These are phyloP conservation scores for Pseudolaguvia tuberculata DNA, from an alignment of 2,113 vertebrate species.

Conservation along the genomic window DNA sequence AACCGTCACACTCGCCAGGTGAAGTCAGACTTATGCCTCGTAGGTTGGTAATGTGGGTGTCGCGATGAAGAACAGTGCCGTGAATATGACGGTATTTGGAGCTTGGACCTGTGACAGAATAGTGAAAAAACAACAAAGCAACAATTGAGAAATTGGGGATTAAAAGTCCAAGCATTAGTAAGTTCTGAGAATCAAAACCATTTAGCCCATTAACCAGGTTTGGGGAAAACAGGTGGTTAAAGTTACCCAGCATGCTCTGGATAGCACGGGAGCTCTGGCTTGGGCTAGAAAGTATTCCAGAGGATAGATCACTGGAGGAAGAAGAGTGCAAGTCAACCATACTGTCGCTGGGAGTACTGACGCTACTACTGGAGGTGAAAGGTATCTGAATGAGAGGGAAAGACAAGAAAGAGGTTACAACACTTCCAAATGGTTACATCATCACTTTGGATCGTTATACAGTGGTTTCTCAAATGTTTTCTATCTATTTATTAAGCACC, in stretches of 20 bases:
- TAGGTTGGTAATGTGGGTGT: constrained; percentile 90
- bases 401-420: neutral
- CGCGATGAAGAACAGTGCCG: constrained; percentile 79
- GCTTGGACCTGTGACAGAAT: constrained; percentile 66
- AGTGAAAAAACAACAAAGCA: neutral
- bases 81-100: constrained; percentile 88
- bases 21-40: constrained; percentile 88
- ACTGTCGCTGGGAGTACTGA: constrained; percentile 76
- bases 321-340: constrained; percentile 74
- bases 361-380: constrained; percentile 75
- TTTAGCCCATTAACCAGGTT: neutral
- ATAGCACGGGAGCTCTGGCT: constrained; percentile 81
- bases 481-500: neutral
- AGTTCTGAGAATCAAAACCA: too few species aligned
- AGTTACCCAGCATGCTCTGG: constrained; percentile 81
- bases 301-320: constrained; percentile 79
- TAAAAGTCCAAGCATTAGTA: too few species aligned
- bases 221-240: neutral
- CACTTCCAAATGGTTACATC: neutral
- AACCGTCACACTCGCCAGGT: constrained; percentile 86
- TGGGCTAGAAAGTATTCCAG: constrained; percentile 79
- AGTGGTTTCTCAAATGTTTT: too few species aligned
- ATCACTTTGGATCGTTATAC: too few species aligned
- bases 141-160: neutral
- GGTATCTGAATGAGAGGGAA: constrained; percentile 34